Conservation (phyloP, 2,888 invertebrate species). For the Drosophila koepferae region DNA sequence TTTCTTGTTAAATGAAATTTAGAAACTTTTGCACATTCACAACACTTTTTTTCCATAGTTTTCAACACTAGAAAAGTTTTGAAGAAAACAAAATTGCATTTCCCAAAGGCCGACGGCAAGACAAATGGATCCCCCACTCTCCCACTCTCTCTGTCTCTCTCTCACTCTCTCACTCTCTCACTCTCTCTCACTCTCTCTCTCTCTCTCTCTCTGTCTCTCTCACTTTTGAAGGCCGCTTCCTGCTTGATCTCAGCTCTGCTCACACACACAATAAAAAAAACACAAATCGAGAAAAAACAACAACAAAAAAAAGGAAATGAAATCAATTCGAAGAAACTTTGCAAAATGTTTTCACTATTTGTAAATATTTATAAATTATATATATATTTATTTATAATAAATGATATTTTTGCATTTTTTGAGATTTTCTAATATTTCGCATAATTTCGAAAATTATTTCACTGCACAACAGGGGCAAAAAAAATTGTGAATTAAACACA, state of each 20-base stretch:
- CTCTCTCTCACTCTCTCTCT: not conserved
- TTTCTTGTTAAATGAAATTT: not conserved
- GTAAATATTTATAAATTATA: not conserved
- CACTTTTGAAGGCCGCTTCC: constrained; percentile 4
- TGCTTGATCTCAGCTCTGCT: constrained; percentile 21
- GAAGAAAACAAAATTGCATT: not conserved
- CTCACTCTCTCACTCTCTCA: not conserved
- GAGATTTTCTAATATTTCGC: constrained; percentile 1
- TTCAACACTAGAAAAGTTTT: constrained; percentile 1
- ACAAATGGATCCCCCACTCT: not conserved
- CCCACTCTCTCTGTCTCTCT: not conserved
- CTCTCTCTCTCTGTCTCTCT: not conserved
- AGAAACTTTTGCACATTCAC: not conserved
- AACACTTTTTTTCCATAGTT: not conserved
- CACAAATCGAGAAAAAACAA: too few relatives aligned
- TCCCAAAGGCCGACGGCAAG: constrained; percentile 39
- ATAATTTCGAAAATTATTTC: constrained; percentile 23
- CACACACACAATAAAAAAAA: too few relatives aligned
- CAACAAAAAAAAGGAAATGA: constrained; percentile 22
- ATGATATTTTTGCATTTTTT: not conserved
- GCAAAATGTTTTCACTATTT: constrained; percentile 27
- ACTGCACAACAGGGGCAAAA: constrained; percentile 36
- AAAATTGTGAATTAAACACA: constrained; percentile 44
- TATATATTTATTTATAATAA: constrained; percentile 13
- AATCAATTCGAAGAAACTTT: constrained; percentile 2